A percentile compares a stretch with the other conserved stretches of the same genome.
Conservation (phyloP, 2,888 invertebrate species). For the Aricia artaxerxes region DNA sequence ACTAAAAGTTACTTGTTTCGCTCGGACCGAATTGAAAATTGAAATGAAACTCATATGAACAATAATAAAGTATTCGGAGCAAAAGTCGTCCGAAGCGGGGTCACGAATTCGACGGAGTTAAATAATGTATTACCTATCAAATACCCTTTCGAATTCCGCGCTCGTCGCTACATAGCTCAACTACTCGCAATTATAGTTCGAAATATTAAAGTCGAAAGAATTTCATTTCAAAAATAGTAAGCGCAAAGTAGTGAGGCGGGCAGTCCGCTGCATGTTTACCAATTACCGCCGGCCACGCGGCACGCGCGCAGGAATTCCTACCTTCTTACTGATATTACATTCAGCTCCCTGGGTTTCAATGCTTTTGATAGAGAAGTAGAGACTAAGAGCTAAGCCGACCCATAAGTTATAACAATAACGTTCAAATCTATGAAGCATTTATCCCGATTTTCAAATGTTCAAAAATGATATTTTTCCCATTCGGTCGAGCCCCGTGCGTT, state of each 20-base stretch:
- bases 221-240: constrained; percentile 72
- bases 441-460: constrained; percentile 33
- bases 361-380: neutral
- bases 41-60: neutral
- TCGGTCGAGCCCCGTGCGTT: neutral
- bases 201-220: constrained; percentile 69
- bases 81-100: constrained; percentile 19
- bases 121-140: constrained; percentile 70
- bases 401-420: too few relatives aligned
- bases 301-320: constrained; percentile 47
- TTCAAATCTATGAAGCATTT: constrained; percentile 29
- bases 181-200: constrained; percentile 61
- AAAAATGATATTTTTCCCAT: neutral
- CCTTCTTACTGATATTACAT: constrained; percentile 56
- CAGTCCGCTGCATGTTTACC: constrained; percentile 66
- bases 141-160: constrained; percentile 62
- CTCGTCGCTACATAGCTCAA: constrained; percentile 51
- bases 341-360: constrained; percentile 36
- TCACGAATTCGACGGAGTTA: constrained; percentile 57
- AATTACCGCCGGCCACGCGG: constrained; percentile 57
- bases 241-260: constrained; percentile 50
- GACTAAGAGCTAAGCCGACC: neutral
- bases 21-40: neutral
- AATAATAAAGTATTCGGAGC: neutral
- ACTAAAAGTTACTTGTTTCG: constrained; percentile 11